Evolutionary conservation across 2,797 vertebrate genomes (phyloP), one percentile per base, ranked within the genome.

Genomic region (Varecia variegata): DNA sequence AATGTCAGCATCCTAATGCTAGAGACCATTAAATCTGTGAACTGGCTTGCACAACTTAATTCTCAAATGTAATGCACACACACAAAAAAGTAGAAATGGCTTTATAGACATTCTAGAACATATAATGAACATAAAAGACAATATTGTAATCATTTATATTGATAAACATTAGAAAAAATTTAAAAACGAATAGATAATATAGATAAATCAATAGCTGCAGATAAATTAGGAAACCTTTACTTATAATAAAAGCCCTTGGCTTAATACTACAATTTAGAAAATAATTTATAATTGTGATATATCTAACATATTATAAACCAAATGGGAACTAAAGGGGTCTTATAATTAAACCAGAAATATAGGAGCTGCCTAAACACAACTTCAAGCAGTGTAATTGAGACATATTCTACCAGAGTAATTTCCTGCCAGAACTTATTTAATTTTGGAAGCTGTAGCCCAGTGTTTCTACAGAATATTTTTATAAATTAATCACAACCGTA

Each of bases 101-200:
- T 40, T 15, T 85, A 8, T 2, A 60, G 17, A 23, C 52, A 47
- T 43, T 45, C 11, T 76, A 25, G 4, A 86, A 62, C 18, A 40
- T 38, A 67, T 47, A 47, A 32, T 3, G 45, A 93, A 6, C 67
- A 58, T 40, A 79, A 54, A 84, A 60, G 40, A 81, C 10, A 38
- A 15, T 40, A 58, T 20, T 80, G 20, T 58, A 67, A 73, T 60
- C 27, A 43, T 68, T 50, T 68, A 76, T 23, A 81, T 8, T 67
- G 56, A 95, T 43, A 67, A 93, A 81, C 68, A 86, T 5, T 73
- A 67, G 45, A 58, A 86, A 88, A 83, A 47, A n/a, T 65, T 62
- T 14, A 3, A 14, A 32, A 67, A 74, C 3, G 8, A 32, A 32
- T 7, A 23, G 8, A 14, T 74, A 67, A 43, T 32, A 62, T 73